Base-by-base conservation (phyloP, 2,113 vertebrate genomes). In the Nansenia antarctica region DNA sequence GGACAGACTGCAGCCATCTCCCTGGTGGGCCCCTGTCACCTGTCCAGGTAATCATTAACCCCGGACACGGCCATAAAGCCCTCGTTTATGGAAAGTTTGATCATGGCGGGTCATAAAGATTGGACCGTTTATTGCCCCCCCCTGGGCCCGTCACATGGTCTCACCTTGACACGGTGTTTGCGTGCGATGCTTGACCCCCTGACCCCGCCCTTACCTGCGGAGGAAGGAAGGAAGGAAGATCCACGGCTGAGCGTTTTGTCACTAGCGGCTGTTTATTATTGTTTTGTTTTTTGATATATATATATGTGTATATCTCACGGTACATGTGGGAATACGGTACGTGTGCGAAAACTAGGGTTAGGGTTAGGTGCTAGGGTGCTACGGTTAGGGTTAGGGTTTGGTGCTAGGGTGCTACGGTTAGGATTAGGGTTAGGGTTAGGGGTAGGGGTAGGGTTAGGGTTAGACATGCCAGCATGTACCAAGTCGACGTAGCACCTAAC, bases 41-140 rank as follows among this genome's bases (percentile, higher is more conserved):
- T 87, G 87, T 86, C 65, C 2, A 3, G 70, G 82, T 0, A 86
- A 87, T 58, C 75, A 88, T 90, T 88, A 90, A 90, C 85, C 70
- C n/a, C 9, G 60, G 57, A 69, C 18, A 37, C n/a, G 14, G 58
- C 54, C 66, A 70, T 87, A 87, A 90, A 90, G 57, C 62, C 70
- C 47, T 59, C 76, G 74, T 85, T 86, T 83, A 83, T 85, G 84
- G 85, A 87, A 86, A 81, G 81, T 87, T 74, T 85, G 79, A 86
- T 85, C 78, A 87, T 79, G 86, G 72, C 2, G 31, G 68, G 77
- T 74, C n/a, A 53, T 90, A 88, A 87, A 90, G 61, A 9, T 71
- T 31, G 60, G 24, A 39, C 45, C 27, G 52, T 85, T 87, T 86
- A 86, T 66, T 68, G 73, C 71, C 11, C 49, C 2, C 12, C 20